Percentiles rank a stretch among this genome's conserved stretches.
These are phyloP conservation scores for Magallana gigas DNA, from an alignment of 1,140 invertebrate species.

Conservation along the genomic window DNA sequence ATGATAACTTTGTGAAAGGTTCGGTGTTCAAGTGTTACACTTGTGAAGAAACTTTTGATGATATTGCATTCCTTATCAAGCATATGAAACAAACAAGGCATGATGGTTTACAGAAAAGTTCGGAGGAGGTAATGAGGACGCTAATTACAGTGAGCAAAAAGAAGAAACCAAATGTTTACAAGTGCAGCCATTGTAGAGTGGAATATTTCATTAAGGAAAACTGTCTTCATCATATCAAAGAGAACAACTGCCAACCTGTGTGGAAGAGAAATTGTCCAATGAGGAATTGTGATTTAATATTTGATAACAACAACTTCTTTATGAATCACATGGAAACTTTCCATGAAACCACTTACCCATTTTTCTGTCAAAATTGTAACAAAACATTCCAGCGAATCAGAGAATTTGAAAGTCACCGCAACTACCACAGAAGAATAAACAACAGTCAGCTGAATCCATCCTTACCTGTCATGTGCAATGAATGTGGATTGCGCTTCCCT, in stretches of 20 bases:
- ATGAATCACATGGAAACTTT: constrained; percentile 17
- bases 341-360: not conserved
- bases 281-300: not conserved
- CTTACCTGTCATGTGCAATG: constrained; percentile 14
- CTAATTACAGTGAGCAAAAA: not conserved
- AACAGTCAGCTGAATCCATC: not conserved
- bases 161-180: not conserved
- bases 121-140: not conserved
- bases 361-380: constrained; percentile 3
- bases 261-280: constrained; percentile 13
- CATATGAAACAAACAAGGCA: constrained; percentile 26
- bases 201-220: constrained; percentile 22
- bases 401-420: constrained; percentile 9
- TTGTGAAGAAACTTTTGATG: not conserved
- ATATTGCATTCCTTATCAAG: not conserved
- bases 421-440: not conserved
- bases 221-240: not conserved
- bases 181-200: constrained; percentile 1
- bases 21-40: not conserved
- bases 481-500: constrained; percentile 13
- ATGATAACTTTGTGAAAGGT: constrained; percentile 8
- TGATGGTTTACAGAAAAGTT: constrained; percentile 1
- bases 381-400: not conserved
- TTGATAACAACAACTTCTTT: constrained; percentile 31
- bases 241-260: not conserved